phyloP scores from a whole-genome alignment of 92 coral and sea anemone genomes.

The Siderastrea siderea region DNA sequence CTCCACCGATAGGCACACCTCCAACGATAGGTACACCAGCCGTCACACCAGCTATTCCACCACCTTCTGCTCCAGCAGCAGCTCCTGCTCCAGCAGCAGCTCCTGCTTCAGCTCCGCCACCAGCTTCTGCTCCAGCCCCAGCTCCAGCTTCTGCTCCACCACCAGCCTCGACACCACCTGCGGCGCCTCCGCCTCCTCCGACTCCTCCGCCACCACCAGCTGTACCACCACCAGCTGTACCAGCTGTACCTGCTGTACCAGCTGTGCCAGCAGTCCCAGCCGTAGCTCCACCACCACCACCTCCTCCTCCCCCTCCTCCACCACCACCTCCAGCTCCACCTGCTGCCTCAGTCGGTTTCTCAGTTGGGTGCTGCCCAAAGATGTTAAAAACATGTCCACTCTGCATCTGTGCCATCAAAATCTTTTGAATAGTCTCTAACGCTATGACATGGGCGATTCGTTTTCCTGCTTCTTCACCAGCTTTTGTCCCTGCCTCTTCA shows the following conservation, averaged over 20 bases:
- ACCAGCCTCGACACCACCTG: conserved; percentile 17
- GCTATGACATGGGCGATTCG: conserved; percentile 74
- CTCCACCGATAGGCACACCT: conserved; percentile 36
- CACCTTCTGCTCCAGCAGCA: conserved; percentile 30
- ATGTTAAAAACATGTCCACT: conserved; percentile 66
- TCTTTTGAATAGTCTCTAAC: conserved; percentile 66
- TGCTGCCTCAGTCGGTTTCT: conserved; percentile 33
- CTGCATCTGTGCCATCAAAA: conserved; percentile 56
- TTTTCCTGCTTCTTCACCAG: conserved; percentile 85
- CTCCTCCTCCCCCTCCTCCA: conserved; percentile 40
- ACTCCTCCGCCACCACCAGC: conserved; percentile 41
- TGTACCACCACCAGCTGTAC: neutral
- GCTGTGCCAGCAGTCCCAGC: conserved; percentile 56
- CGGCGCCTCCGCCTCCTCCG: neutral
- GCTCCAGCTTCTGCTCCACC: conserved; percentile 25
- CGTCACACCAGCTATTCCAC: conserved; percentile 2
- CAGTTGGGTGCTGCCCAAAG: conserved; percentile 46
- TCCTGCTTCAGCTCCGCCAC: conserved; percentile 18
- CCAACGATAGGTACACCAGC: conserved; percentile 30
- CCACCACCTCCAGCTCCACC: conserved; percentile 49
- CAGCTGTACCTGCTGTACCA: conserved; percentile 43
- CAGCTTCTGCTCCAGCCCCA: conserved; percentile 43
- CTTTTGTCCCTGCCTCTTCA: conserved; percentile 79
- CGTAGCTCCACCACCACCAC: conserved; percentile 12
- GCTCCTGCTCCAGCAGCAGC: conserved; percentile 21